These are phyloP conservation scores for Xiphophorus maculatus DNA, from an alignment of 2,113 vertebrate species.

Conservation along the genomic window DNA sequence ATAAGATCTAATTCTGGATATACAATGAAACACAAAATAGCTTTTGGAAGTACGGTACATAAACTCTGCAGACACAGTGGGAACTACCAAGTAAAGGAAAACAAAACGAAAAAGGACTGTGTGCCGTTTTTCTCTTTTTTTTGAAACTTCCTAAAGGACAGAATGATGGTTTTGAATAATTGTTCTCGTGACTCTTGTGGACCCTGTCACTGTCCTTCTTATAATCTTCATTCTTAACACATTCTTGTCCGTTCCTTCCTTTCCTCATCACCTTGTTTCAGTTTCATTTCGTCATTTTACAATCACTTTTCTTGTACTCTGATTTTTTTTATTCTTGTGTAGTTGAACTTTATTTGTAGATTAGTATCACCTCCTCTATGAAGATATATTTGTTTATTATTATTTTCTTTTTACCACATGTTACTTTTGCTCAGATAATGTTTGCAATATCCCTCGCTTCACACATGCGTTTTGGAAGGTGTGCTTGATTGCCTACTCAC, in stretches of 20 bases:
- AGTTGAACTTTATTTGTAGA: background rate
- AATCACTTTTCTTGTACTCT: constrained; percentile 27
- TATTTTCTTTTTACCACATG: background rate
- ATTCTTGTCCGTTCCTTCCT: background rate
- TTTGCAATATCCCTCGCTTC: background rate
- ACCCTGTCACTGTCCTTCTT: constrained; percentile 39
- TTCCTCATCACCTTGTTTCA: background rate
- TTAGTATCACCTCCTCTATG: background rate
- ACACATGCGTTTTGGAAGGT: background rate
- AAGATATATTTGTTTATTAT: background rate
- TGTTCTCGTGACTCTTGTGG: constrained; percentile 61
- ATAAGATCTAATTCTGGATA: background rate
- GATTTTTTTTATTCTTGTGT: constrained; percentile 20
- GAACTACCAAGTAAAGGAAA: too few relatives aligned
- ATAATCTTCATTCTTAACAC: constrained; percentile 2
- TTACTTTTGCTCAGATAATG: background rate
- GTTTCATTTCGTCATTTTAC: background rate
- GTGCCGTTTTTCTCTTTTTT: constrained; percentile 11
- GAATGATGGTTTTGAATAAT: constrained; percentile 52
- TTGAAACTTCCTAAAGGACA: constrained; percentile 49
- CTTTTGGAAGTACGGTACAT: background rate
- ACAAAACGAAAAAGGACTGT: background rate
- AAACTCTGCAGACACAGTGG: background rate
- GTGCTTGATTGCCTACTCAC: background rate
- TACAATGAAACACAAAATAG: background rate